These are phyloP conservation scores for Tinea semifulvella DNA, from an alignment of 2,888 invertebrate genomes.

Conservation along the genomic window DNA sequence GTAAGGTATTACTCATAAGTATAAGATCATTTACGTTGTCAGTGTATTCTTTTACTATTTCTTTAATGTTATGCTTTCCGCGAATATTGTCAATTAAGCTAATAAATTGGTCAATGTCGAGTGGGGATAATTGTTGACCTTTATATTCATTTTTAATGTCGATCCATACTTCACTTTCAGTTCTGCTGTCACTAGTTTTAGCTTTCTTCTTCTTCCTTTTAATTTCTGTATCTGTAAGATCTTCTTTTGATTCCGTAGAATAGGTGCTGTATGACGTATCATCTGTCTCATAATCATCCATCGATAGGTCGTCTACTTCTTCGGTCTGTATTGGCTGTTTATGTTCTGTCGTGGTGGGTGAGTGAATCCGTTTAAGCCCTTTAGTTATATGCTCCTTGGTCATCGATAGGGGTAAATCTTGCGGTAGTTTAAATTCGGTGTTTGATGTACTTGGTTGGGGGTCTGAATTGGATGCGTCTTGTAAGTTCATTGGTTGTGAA, in stretches of 20 bases:
- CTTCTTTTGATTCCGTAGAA: not conserved
- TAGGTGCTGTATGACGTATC: not conserved
- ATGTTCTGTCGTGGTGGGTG: too few relatives aligned
- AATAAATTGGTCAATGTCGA: slow-evolving; percentile 17
- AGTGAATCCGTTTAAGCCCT: too few relatives aligned
- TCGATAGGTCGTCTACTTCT: too few relatives aligned
- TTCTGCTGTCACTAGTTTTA: slow-evolving; percentile 13
- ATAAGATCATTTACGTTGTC: slow-evolving; percentile 1
- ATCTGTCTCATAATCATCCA: too few relatives aligned
- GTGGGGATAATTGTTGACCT: slow-evolving; percentile 11
- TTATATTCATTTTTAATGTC: slow-evolving; percentile 14
- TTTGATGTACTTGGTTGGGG: too few relatives aligned
- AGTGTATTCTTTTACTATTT: slow-evolving; percentile 13
- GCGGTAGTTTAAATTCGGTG: too few relatives aligned
- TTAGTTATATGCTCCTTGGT: too few relatives aligned
- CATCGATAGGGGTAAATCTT: too few relatives aligned
- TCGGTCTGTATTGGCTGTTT: too few relatives aligned
- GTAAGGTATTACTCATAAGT: slow-evolving; percentile 7
- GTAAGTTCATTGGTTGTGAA: too few relatives aligned
- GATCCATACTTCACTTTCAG: slow-evolving; percentile 17
- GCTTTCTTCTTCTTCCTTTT: slow-evolving; percentile 3
- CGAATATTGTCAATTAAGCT: slow-evolving; percentile 17
- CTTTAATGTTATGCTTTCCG: slow-evolving; percentile 18
- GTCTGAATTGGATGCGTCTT: too few relatives aligned
- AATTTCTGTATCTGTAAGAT: not conserved